Conservation (phyloP, 2,113 vertebrate genomes). For the Centropus unirufus region DNA sequence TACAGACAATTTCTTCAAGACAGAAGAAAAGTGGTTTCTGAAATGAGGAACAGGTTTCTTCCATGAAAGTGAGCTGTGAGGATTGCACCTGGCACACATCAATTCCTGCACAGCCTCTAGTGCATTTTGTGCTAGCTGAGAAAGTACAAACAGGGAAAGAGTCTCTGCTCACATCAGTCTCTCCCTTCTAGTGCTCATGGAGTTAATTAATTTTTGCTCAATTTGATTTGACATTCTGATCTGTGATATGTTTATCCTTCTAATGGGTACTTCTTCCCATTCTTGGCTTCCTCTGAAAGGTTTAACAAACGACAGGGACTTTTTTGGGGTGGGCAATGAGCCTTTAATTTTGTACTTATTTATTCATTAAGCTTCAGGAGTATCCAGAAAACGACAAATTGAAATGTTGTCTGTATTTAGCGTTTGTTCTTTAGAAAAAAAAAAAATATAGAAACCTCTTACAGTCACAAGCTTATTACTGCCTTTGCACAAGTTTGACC, state of each 20-base stretch:
- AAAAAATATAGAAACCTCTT: neutral
- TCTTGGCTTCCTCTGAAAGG: conserved; percentile 46
- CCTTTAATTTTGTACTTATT: conserved; percentile 62
- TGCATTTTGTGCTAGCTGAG: neutral
- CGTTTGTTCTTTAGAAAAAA: neutral
- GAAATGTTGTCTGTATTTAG: neutral
- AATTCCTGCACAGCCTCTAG: neutral
- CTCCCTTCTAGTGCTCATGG: neutral
- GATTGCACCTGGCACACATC: neutral
- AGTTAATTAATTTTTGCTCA: conserved; percentile 61
- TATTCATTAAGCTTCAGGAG: conserved; percentile 40
- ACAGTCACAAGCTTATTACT: neutral
- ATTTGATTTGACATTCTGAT: conserved; percentile 64
- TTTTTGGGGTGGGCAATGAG: conserved; percentile 55
- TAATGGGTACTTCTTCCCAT: conserved; percentile 51
- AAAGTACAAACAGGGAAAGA: conserved; percentile 12
- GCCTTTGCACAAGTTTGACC: neutral
- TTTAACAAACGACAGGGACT: conserved; percentile 46
- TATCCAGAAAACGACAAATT: conserved; percentile 15
- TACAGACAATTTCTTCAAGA: conserved; percentile 39
- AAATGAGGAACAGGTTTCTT: neutral
- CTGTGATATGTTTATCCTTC: conserved; percentile 53
- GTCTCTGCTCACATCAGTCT: conserved; percentile 29
- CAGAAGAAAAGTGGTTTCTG: conserved; percentile 20
- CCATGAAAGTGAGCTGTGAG: neutral